phyloP scores from a whole-genome alignment of 2,113 vertebrate species.

The Rhabdomys dilectus region DNA sequence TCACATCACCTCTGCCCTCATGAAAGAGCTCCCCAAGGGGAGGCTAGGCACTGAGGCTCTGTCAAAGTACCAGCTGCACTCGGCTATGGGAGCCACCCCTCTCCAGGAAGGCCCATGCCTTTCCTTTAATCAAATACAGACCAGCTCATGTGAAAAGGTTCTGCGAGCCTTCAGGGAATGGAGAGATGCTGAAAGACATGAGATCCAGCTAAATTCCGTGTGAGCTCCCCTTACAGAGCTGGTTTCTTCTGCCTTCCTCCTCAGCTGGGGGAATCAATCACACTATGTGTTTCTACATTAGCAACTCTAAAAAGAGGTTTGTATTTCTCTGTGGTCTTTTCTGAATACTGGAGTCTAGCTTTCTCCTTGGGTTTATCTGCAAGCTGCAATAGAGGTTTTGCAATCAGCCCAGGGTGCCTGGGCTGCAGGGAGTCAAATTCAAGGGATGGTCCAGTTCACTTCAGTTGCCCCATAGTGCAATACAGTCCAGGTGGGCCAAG shows the following conservation, averaged over 20 bases:
- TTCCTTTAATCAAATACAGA: conserved; percentile 65
- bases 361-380: conserved; percentile 21
- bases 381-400: conserved; percentile 16
- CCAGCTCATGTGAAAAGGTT: conserved; percentile 40
- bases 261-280: background rate
- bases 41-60: background rate
- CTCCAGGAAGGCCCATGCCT: background rate
- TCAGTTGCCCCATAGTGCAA: background rate
- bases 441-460: background rate
- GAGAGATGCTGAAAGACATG: conserved; percentile 49
- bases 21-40: background rate
- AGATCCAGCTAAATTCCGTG: conserved; percentile 49
- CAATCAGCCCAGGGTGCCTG: background rate
- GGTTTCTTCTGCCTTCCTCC: background rate
- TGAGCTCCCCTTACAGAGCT: background rate
- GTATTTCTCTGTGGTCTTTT: conserved; percentile 22
- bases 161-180: background rate
- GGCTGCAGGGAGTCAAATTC: background rate
- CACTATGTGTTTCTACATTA: conserved; percentile 18
- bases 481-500: background rate
- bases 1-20: background rate
- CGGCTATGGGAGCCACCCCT: background rate
- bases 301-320: conserved; percentile 41
- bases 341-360: background rate
- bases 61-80: background rate